Evolutionary conservation across 2,797 vertebrate genomes (phyloP).

Genomic region (Pangasius larnaudii): DNA sequence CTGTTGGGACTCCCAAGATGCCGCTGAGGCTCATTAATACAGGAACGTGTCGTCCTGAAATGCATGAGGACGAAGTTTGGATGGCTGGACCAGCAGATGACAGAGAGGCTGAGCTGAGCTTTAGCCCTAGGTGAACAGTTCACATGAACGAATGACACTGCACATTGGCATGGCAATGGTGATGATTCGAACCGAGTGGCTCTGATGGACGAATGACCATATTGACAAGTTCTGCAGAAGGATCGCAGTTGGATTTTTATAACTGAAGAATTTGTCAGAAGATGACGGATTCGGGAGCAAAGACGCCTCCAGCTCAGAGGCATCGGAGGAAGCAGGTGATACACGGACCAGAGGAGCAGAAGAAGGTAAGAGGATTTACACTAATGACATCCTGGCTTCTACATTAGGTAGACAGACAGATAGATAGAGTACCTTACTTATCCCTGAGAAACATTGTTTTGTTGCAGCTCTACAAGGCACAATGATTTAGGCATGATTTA

Average conservation of each 20-base stretch:
- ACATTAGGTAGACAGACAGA: neutral
- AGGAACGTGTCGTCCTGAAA: constrained; percentile 59
- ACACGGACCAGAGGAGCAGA: constrained; percentile 96
- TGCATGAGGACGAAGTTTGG: constrained; percentile 64
- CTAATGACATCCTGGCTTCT: neutral
- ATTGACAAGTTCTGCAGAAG: constrained; percentile 50
- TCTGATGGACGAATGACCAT: constrained; percentile 67
- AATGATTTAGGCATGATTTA: too few relatives aligned
- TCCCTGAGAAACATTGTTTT: neutral
- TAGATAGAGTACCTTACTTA: neutral
- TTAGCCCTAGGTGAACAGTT: constrained; percentile 60
- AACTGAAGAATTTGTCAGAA: constrained; percentile 73
- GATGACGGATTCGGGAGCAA: constrained; percentile 87
- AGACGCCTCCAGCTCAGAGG: constrained; percentile 85
- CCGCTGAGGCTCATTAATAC: neutral
- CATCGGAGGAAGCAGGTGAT: constrained; percentile 87
- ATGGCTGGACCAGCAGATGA: constrained; percentile 53
- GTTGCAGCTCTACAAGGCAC: neutral
- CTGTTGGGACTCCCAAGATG: neutral
- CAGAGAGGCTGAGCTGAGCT: constrained; percentile 57
- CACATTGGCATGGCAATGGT: constrained; percentile 61
- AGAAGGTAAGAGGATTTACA: constrained; percentile 83
- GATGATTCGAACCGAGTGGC: constrained; percentile 64
- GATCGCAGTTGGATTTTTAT: constrained; percentile 58
- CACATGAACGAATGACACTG: constrained; percentile 47